phyloP scores from a whole-genome alignment of 2,888 invertebrate species.

The Lasiommata megera region DNA sequence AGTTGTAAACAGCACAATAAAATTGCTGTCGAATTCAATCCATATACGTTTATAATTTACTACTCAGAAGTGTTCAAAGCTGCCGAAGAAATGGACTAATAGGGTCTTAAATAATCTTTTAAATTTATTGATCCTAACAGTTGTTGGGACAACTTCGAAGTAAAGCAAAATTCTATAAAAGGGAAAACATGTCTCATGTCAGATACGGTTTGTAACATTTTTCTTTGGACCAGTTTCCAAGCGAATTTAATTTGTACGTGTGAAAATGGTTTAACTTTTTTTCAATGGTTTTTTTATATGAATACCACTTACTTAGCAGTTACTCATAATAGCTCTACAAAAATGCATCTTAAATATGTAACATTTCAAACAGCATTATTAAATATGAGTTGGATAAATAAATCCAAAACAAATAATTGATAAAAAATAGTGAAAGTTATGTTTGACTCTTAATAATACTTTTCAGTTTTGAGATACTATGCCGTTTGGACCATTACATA shows the following conservation, averaged over 20 bases:
- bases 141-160: neutral
- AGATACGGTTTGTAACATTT: neutral
- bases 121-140: slow-evolving; percentile 4
- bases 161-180: neutral
- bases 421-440: too few relatives aligned
- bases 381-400: too few relatives aligned
- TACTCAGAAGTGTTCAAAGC: slow-evolving; percentile 29
- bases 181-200: neutral
- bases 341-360: too few relatives aligned
- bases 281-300: too few relatives aligned
- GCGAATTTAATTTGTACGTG: neutral
- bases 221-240: neutral
- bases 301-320: too few relatives aligned
- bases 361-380: too few relatives aligned
- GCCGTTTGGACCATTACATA: too few relatives aligned
- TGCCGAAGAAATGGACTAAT: slow-evolving; percentile 8
- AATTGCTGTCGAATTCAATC: slow-evolving; percentile 48
- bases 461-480: too few relatives aligned
- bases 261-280: neutral
- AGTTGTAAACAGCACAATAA: slow-evolving; percentile 32
- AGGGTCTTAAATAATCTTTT: slow-evolving; percentile 1
- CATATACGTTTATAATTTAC: slow-evolving; percentile 45
- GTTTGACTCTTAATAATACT: too few relatives aligned
- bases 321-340: too few relatives aligned
- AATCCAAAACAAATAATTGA: too few relatives aligned